Percentiles rank a stretch among this genome's conserved stretches.
Evolutionary conservation across 2,113 vertebrate species (phyloP).

Genomic region (Prionailurus bengalensis): DNA sequence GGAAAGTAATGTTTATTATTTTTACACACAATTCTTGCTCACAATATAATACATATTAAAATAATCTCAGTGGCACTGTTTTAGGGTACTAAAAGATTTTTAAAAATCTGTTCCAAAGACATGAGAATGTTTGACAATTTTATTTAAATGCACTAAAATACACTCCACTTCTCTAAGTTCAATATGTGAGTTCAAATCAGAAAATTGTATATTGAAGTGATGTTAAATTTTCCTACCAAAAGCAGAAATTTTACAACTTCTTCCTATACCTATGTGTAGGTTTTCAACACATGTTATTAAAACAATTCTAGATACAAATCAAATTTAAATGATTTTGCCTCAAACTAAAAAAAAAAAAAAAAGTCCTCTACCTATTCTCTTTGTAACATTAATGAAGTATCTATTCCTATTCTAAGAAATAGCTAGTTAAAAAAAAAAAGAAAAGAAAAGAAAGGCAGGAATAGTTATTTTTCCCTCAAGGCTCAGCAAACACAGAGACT

Average conservation of each 20-base stretch:
- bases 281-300: not conserved
- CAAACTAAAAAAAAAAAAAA: conserved; percentile 40
- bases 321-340: not conserved
- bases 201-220: not conserved
- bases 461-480: not conserved
- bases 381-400: not conserved
- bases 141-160: conserved; percentile 23
- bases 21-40: conserved; percentile 45
- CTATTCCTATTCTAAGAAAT: not conserved
- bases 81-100: conserved; percentile 21
- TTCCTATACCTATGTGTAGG: not conserved
- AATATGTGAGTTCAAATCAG: conserved; percentile 27
- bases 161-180: conserved; percentile 22
- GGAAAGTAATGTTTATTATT: conserved; percentile 79
- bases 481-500: not conserved
- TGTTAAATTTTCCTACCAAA: conserved; percentile 39
- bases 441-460: not conserved
- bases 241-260: not conserved
- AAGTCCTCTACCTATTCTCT: not conserved
- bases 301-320: conserved; percentile 4
- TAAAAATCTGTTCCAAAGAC: not conserved
- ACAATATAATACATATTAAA: conserved; percentile 14
- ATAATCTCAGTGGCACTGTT: not conserved
- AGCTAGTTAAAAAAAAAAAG: not conserved
- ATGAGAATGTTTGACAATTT: conserved; percentile 2